These are phyloP conservation scores for Scaptomyza parva DNA, from an alignment of 2,888 invertebrate genomes.

Conservation along the genomic window DNA sequence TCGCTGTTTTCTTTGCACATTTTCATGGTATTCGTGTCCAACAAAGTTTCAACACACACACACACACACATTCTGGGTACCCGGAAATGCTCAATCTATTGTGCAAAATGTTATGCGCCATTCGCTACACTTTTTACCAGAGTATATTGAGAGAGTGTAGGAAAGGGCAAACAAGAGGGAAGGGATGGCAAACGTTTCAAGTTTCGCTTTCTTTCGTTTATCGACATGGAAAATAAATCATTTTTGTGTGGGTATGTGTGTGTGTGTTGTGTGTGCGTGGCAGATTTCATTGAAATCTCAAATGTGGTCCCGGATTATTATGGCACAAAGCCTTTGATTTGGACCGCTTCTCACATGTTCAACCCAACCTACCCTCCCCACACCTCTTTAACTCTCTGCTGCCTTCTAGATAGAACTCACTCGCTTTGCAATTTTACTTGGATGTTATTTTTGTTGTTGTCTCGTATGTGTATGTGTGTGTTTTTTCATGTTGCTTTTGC, in stretches of 20 bases:
- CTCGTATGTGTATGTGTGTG: too few relatives aligned
- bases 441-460: slow-evolving; percentile 20
- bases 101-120: slow-evolving; percentile 71
- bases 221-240: slow-evolving; percentile 78
- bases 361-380: background rate
- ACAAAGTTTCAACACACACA: slow-evolving; percentile 33
- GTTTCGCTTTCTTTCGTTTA: slow-evolving; percentile 74
- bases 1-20: slow-evolving; percentile 35
- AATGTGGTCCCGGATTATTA: slow-evolving; percentile 72
- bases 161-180: background rate
- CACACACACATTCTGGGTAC: slow-evolving; percentile 3
- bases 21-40: slow-evolving; percentile 28
- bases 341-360: slow-evolving; percentile 39
- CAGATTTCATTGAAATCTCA: slow-evolving; percentile 74
- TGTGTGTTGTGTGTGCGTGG: slow-evolving; percentile 23
- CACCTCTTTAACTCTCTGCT: too few relatives aligned
- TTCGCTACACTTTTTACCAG: slow-evolving; percentile 52
- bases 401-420: slow-evolving; percentile 1
- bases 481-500: slow-evolving; percentile 21
- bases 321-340: slow-evolving; percentile 75
- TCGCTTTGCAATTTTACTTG: slow-evolving; percentile 25
- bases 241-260: slow-evolving; percentile 41
- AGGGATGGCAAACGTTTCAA: slow-evolving; percentile 54
- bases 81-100: slow-evolving; percentile 79
- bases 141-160: slow-evolving; percentile 33